A percentile compares a stretch with the other conserved stretches of the same genome.
These are phyloP conservation scores for Microcebus lehilahytsara DNA, from an alignment of 2,113 vertebrate species.

Conservation along the genomic window DNA sequence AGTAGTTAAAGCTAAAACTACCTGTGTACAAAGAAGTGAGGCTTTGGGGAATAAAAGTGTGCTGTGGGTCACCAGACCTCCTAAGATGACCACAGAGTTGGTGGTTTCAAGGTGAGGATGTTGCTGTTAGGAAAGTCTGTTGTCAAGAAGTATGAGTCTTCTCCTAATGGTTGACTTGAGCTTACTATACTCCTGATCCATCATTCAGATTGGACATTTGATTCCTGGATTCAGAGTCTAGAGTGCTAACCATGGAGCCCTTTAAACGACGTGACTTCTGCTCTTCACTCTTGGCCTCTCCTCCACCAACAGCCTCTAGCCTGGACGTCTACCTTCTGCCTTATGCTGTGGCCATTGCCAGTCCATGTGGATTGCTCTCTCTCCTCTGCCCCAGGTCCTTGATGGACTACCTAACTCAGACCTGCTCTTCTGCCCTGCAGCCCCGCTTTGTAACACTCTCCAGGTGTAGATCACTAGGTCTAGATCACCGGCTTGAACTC, in stretches of 20 bases:
- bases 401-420: too few species aligned
- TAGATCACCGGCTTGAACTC: background rate
- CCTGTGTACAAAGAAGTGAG: background rate
- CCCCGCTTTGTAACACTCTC: background rate
- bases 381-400: background rate
- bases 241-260: too few species aligned
- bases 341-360: too few species aligned
- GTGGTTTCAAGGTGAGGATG: background rate
- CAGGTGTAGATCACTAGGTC: background rate
- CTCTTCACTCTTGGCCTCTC: background rate
- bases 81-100: background rate
- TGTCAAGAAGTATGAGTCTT: background rate
- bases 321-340: background rate
- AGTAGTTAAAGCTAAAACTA: background rate
- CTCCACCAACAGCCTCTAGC: background rate
- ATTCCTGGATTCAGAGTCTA: background rate
- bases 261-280: background rate
- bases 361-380: background rate
- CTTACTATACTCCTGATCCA: background rate
- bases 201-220: background rate
- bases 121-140: background rate
- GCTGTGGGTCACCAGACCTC: background rate
- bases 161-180: background rate
- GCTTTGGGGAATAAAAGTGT: background rate
- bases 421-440: background rate